A percentile compares a stretch with the other conserved stretches of the same genome.
Conservation (phyloP, 2,113 vertebrate species). For the Tyto alba region DNA sequence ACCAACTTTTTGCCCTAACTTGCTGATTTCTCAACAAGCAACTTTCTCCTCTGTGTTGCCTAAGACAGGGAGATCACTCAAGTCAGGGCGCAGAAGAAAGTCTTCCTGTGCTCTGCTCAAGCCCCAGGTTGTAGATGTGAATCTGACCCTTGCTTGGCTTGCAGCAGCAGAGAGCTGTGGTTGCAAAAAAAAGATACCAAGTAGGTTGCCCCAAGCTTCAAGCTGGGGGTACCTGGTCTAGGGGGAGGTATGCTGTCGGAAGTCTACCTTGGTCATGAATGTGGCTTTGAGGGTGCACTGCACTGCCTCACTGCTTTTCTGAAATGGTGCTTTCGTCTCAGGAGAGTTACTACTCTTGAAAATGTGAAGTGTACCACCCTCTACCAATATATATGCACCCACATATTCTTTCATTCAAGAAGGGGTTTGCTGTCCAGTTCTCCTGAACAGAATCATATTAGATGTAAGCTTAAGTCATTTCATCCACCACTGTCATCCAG, state of each 20-base stretch:
- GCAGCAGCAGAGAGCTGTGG: background rate
- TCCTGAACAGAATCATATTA: background rate
- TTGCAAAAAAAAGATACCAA: background rate
- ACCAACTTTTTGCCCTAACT: background rate
- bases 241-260: background rate
- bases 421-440: background rate
- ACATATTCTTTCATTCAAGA: background rate
- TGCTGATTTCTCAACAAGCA: background rate
- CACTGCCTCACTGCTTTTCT: background rate
- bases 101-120: background rate
- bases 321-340: background rate
- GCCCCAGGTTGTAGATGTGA: background rate
- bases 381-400: background rate
- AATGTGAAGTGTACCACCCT: background rate
- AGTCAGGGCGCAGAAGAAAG: background rate
- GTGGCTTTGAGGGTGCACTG: background rate
- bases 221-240: background rate
- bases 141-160: background rate
- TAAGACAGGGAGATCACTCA: rapidly evolving
- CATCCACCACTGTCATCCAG: background rate
- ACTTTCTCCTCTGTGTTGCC: background rate
- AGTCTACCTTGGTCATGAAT: background rate
- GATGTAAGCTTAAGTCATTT: background rate
- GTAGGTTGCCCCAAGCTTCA: background rate
- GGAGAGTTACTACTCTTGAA: background rate